Percentiles rank a stretch among this genome's conserved stretches.
Conservation (phyloP, 2,797 vertebrate genomes). For the Sciurus carolinensis region DNA sequence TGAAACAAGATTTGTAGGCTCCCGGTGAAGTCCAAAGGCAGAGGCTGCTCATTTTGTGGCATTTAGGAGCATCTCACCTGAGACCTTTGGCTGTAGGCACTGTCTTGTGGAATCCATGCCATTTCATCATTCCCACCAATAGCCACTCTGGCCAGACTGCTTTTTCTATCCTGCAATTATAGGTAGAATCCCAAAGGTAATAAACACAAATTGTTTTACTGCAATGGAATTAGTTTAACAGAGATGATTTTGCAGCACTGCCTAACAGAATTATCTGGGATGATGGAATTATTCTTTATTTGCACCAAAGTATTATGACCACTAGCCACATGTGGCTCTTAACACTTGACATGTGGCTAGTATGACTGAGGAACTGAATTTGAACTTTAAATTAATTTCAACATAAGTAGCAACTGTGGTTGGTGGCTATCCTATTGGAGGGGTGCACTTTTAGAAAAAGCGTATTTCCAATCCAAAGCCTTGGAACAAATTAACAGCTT, state of each 20-base stretch:
- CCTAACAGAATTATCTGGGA: not conserved
- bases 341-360: not conserved
- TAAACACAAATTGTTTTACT: constrained; percentile 64
- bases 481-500: not conserved
- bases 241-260: not conserved
- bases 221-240: constrained; percentile 57
- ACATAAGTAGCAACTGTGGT: not conserved
- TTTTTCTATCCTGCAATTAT: constrained; percentile 30
- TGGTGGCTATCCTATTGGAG: not conserved
- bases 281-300: not conserved
- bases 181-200: constrained; percentile 48
- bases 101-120: not conserved
- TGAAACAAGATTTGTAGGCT: not conserved
- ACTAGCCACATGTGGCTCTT: not conserved
- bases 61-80: not conserved
- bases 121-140: not conserved
- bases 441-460: not conserved
- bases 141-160: constrained; percentile 34
- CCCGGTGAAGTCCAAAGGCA: not conserved
- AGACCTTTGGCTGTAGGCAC: not conserved
- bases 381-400: constrained; percentile 27
- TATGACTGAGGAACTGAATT: not conserved
- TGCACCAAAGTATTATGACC: not conserved
- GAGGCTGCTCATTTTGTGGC: not conserved
- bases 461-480: not conserved